These are phyloP conservation scores for Cassiopea andromeda DNA, from an alignment of 30 jellyfish, hydroid and myxozoan genomes.

Conservation along the genomic window DNA sequence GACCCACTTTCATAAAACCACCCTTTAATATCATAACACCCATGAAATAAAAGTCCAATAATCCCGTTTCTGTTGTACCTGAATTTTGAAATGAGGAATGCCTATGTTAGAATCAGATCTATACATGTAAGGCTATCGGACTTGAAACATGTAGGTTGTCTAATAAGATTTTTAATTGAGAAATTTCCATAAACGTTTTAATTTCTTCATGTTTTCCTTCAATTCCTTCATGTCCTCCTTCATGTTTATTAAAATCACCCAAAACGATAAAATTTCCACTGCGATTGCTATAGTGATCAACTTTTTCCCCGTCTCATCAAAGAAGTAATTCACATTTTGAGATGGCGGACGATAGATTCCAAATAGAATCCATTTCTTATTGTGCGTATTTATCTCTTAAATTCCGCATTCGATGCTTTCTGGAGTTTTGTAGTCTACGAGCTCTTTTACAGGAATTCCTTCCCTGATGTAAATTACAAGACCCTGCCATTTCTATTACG, in stretches of 20 bases:
- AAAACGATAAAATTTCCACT: not conserved
- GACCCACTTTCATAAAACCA: too few relatives aligned
- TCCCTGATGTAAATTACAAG: slow-evolving; percentile 30
- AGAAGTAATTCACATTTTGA: slow-evolving; percentile 15
- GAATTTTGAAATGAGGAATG: slow-evolving; percentile 24
- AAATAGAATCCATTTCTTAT: not conserved
- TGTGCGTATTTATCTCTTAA: slow-evolving; percentile 11
- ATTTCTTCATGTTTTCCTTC: slow-evolving; percentile 5
- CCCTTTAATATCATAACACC: too few relatives aligned
- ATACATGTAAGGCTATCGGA: slow-evolving; percentile 22
- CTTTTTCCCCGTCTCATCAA: slow-evolving; percentile 17
- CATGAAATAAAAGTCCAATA: too few relatives aligned
- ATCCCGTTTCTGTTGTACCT: not conserved
- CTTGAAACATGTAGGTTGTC: slow-evolving; percentile 33
- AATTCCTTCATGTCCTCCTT: too few relatives aligned
- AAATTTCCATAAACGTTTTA: not conserved
- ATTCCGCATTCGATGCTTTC: slow-evolving; percentile 29
- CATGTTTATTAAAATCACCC: slow-evolving; percentile 4
- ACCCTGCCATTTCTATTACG: slow-evolving; percentile 50
- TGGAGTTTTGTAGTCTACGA: slow-evolving; percentile 8
- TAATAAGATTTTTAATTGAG: slow-evolving; percentile 15
- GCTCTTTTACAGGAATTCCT: slow-evolving; percentile 30
- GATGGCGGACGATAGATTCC: slow-evolving; percentile 30
- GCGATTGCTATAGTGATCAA: slow-evolving; percentile 6
- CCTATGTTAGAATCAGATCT: slow-evolving; percentile 32